Evolutionary conservation across 2,888 invertebrate species (phyloP).

Genomic region (Amblyjoppa proteus): DNA sequence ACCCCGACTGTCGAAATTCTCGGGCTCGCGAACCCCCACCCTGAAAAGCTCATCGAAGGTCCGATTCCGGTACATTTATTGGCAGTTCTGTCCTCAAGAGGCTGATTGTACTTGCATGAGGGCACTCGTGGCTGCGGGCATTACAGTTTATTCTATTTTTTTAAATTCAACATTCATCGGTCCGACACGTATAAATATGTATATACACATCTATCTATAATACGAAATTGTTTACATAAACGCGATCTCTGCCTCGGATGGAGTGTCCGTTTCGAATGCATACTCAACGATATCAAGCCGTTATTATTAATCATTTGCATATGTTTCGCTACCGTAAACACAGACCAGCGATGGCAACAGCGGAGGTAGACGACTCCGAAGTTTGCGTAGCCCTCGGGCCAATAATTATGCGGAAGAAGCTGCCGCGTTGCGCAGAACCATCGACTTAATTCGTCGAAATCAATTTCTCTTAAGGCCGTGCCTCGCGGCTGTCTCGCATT

Average conservation of each 20-base stretch:
- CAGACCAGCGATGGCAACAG: not conserved
- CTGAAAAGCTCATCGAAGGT: not conserved
- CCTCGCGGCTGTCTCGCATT: not conserved
- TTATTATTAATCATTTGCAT: constrained; percentile 56
- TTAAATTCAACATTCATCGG: not conserved
- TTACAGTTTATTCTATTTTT: constrained; percentile 7
- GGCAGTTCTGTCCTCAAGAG: not conserved
- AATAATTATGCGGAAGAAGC: constrained; percentile 49
- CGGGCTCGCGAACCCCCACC: not conserved
- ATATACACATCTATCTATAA: not conserved
- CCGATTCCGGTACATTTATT: constrained; percentile 3
- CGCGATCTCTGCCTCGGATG: not conserved
- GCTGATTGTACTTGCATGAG: not conserved
- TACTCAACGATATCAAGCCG: constrained; percentile 28
- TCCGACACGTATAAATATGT: not conserved
- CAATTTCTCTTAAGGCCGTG: not conserved
- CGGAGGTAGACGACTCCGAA: not conserved
- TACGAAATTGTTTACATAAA: constrained; percentile 1
- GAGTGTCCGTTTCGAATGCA: constrained; percentile 19
- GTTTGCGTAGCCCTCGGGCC: constrained; percentile 34
- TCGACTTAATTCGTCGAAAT: constrained; percentile 29
- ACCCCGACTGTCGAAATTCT: not conserved
- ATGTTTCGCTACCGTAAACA: constrained; percentile 45
- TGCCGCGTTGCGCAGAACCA: constrained; percentile 1
- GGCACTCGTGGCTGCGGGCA: not conserved